Percentiles rank a stretch among this genome's conserved stretches.
Evolutionary conservation across 2,888 invertebrate genomes (phyloP).

Genomic region (Hemistola chrysoprasaria): DNA sequence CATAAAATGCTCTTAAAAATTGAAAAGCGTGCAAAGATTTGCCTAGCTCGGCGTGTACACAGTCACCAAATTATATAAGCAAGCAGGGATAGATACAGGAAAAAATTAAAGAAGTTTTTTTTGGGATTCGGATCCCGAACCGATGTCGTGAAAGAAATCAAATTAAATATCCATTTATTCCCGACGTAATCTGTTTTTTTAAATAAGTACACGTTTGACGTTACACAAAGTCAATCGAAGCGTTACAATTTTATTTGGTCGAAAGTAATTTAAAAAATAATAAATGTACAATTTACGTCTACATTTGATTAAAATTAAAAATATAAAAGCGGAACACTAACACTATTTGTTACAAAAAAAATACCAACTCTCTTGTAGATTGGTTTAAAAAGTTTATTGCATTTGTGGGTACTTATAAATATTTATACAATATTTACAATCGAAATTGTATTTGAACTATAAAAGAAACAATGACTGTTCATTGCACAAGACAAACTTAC

Average conservation of each 20-base stretch:
- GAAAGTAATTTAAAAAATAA: slow-evolving; percentile 29
- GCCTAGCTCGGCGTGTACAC: no score
- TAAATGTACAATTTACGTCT: slow-evolving; percentile 41
- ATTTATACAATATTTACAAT: slow-evolving; percentile 13
- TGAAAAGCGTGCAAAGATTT: no score
- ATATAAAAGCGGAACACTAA: slow-evolving; percentile 13
- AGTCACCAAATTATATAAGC: no score
- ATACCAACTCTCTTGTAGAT: slow-evolving; percentile 5
- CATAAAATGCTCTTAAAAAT: no score
- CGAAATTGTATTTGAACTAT: slow-evolving; percentile 11
- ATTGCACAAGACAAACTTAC: no score
- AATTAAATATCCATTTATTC: no score
- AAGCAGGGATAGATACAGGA: no score
- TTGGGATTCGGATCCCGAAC: no score
- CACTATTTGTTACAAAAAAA: slow-evolving; percentile 15
- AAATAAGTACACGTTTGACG: slow-evolving; percentile 1
- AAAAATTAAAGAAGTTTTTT: no score
- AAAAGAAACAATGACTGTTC: background rate
- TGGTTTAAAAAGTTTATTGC: slow-evolving; percentile 2
- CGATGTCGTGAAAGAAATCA: no score
- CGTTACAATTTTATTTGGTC: slow-evolving; percentile 49
- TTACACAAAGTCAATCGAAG: slow-evolving; percentile 7
- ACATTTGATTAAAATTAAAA: slow-evolving; percentile 27
- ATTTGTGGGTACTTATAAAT: slow-evolving; percentile 7
- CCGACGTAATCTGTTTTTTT: no score